Base-by-base conservation (phyloP, 2,113 vertebrate species). In the Puffinus mauretanicus region DNA sequence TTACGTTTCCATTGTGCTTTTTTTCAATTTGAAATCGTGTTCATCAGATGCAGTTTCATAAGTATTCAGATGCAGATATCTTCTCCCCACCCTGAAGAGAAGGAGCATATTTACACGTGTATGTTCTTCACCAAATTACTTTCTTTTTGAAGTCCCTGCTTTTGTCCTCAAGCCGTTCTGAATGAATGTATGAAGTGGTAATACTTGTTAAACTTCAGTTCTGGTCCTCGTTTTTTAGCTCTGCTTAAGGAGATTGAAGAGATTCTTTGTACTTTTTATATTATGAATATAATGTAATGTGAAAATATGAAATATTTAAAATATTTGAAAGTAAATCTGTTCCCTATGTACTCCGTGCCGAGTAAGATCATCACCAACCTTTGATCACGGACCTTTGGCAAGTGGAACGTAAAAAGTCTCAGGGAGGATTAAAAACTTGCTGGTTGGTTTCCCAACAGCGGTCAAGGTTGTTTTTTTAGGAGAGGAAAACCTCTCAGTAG, bases 241-340 rank as follows among this genome's bases (percentile, higher is more conserved):
- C 46, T 52, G 1, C 52, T 92, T 88, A 36, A 16, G 80, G 65
- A 62, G 80, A 62, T 4, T 54, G 54, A 90, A 77, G 66, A 77
- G 67, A 11, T 83, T 61, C 26, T 85, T 92, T 82, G 38, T 71
- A 58, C 26, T 71, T 87, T 36, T 42, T 75, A 38, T 55, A 36
- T 52, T 38, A 25, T 71, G 24, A 91, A 75, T 94, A 47, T 54
- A 90, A 62, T 49, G 26, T 69, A 69, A 81, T 52, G 57, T 38
- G 61, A 77, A 69, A 61, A 44, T 26, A 46, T 71, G 21, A 93
- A 96, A 79, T 85, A 90, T 52, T 93, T 51, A 75, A 92, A 88
- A 79, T 75, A 77, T 69, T 90, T 86, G n/a, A 69, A 46, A 80
- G 64, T 25, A 86, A 69, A 72, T 69, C 20, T 60, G 29, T 88